Base-by-base conservation (phyloP, 2,797 vertebrate genomes). In the Melopsittacus undulatus region DNA sequence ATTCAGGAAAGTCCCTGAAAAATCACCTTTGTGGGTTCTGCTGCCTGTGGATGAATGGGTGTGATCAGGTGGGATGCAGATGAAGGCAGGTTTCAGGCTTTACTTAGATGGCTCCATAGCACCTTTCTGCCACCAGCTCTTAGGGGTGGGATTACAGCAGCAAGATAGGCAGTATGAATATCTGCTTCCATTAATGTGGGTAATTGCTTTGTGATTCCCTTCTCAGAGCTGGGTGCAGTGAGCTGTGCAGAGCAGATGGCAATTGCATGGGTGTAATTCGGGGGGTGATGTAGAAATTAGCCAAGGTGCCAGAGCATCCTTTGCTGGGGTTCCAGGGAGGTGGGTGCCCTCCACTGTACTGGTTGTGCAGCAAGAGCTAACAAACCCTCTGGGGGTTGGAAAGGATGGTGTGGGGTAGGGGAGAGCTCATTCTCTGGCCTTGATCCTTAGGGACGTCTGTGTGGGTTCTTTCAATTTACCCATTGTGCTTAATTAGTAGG, bases 201-300 rank as follows among this genome's bases (percentile, higher is more conserved):
- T 79, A 90, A 96, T 93, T 95, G 86, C 87, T 96, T 91, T 92
- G 82, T 81, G 76, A 88, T 94, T 91, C 76, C 56, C 68, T 68
- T 87, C 70, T 49, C 72, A 77, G 80, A 77, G 79, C 45, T 29
- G n/a, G 54, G 74, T 74, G 94, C 59, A 54, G 29, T 57, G 89
- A 95, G 66, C 92, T 94, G 81, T 68, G 66, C 62, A 66, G 72
- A 46, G 56, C 1, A 4, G 57, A 64, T 87, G 83, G 67, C 78
- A 81, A 54, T 66, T 90, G 54, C 63, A 11, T 19, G 3, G 26
- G 61, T 51, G 36, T n/a, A 22, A 4, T 67, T 51, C 73, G 49
- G 51, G 64, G 66, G 32, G 36, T 34, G 49, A 67, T 42, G 36
- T 6, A 63, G 70, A 79, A 82, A 81, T 74, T 14, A 62, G n/a